A percentile compares a stretch with the other conserved stretches of the same genome.
These are phyloP conservation scores for Pseudorhiza aurosa DNA, from an alignment of 30 jellyfish, hydroid and myxozoan species.

Conservation along the genomic window DNA sequence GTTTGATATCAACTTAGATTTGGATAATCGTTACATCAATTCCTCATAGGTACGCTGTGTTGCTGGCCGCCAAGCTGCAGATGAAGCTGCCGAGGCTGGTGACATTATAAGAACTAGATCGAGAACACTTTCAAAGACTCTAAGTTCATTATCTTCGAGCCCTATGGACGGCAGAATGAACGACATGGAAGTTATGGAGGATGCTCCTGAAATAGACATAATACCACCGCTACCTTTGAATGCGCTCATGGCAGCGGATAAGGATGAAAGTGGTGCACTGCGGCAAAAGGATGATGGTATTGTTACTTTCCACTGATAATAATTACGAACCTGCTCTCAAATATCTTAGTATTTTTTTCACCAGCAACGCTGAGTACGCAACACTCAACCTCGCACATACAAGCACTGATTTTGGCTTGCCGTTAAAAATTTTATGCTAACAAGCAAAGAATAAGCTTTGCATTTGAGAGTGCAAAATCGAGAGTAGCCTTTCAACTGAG, in stretches of 20 bases:
- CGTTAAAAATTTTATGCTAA: no score
- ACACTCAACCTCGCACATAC: no score
- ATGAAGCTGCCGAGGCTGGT: conserved; percentile 93
- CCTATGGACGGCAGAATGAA: conserved; percentile 44
- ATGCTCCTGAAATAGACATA: conserved; percentile 56
- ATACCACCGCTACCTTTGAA: conserved; percentile 87
- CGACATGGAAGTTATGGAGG: conserved; percentile 31
- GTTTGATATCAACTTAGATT: no score
- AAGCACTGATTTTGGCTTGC: no score
- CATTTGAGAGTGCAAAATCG: no score
- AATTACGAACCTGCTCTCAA: no score
- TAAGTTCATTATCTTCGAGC: conserved; percentile 72
- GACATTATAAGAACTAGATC: conserved; percentile 79
- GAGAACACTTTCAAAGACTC: conserved; percentile 81
- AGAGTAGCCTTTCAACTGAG: no score
- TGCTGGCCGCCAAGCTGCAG: conserved; percentile 94
- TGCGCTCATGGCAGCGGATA: conserved; percentile 80
- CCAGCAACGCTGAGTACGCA: no score
- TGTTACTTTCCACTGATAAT: not conserved
- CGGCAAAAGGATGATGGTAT: conserved; percentile 43
- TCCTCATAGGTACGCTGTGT: conserved; percentile 85
- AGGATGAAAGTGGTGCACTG: conserved; percentile 84
- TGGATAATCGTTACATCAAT: no score
- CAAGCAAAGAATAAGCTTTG: no score
- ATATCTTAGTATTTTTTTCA: no score